Percentiles rank a stretch among this genome's conserved stretches.
Evolutionary conservation across 2,888 invertebrate species (phyloP).

Genomic region (Andrena dorsata): DNA sequence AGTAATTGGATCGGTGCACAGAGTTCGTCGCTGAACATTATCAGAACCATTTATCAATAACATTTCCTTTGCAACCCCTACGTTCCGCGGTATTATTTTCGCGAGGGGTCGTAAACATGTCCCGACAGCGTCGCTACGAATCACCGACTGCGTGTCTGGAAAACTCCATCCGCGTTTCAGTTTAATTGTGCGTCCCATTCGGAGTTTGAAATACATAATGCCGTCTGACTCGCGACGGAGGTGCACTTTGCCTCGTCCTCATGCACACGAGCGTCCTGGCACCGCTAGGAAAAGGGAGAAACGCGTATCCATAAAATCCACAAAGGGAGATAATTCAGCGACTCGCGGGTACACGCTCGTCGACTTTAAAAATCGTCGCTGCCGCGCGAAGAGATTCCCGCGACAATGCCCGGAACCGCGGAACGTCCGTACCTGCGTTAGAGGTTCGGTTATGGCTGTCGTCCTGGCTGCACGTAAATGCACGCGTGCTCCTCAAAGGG

Average conservation of each 20-base stretch:
- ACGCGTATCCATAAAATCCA: not conserved
- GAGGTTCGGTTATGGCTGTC: conserved; percentile 19
- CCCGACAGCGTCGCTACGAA: not conserved
- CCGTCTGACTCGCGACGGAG: conserved; percentile 7
- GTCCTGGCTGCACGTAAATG: conserved; percentile 39
- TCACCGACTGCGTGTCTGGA: not conserved
- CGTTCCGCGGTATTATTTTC: not conserved
- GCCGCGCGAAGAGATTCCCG: conserved; percentile 29
- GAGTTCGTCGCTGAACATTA: no score
- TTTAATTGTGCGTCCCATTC: conserved; percentile 33
- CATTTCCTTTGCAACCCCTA: not conserved
- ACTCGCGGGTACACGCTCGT: conserved; percentile 5
- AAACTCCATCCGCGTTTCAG: conserved; percentile 22
- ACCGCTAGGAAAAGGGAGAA: not conserved
- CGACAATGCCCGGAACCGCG: conserved; percentile 32
- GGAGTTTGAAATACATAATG: conserved; percentile 4
- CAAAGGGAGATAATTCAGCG: conserved; percentile 51
- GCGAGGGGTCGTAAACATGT: not conserved
- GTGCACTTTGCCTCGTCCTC: conserved; percentile 7
- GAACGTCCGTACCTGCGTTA: conserved; percentile 13
- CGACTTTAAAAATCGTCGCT: conserved; percentile 35
- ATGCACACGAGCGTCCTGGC: conserved; percentile 21
- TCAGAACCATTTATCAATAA: no score
- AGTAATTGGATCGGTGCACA: no score
- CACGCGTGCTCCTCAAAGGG: conserved; percentile 46